Conservation (phyloP, 2,113 vertebrate species). For the Rhegmatorhina hoffmannsi region DNA sequence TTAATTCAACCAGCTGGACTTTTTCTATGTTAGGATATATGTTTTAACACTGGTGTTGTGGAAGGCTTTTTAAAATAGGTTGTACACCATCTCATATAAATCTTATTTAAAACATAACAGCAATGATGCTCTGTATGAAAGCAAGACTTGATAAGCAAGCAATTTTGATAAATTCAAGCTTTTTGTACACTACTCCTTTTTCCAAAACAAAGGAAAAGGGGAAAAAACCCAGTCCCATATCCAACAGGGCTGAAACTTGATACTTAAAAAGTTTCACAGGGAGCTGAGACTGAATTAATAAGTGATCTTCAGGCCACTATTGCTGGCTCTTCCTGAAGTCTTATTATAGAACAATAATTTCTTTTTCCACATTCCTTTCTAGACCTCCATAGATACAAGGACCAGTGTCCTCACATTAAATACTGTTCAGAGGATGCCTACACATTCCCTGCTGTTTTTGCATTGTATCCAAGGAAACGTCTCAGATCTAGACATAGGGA, state of each 20-base stretch:
- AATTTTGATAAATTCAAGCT: not conserved
- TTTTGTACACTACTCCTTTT: not conserved
- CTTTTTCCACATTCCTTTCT: slow-evolving; percentile 51
- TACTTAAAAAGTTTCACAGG: not conserved
- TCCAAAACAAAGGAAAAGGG: not conserved
- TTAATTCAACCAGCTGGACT: not conserved
- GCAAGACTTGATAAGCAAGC: not conserved
- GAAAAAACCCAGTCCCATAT: not conserved
- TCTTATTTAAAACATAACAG: not conserved
- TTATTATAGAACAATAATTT: slow-evolving; percentile 51
- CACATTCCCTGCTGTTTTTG: slow-evolving; percentile 63
- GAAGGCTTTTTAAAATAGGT: not conserved
- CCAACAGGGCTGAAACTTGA: slow-evolving; percentile 9
- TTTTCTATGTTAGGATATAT: not conserved
- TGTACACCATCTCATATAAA: not conserved
- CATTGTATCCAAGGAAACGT: slow-evolving; percentile 71
- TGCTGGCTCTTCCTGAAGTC: slow-evolving; percentile 24
- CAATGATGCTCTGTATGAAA: not conserved
- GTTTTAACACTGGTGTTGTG: not conserved
- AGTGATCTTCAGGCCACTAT: not conserved
- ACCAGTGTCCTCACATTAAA: slow-evolving; percentile 42
- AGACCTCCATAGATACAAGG: slow-evolving; percentile 55
- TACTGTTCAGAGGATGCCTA: slow-evolving; percentile 55
- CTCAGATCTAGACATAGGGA: slow-evolving; percentile 55
- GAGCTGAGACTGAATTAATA: slow-evolving; percentile 2